Percentiles rank a stretch among this genome's conserved stretches.
Evolutionary conservation across 2,888 invertebrate genomes (phyloP).

Genomic region (Polymixis lichenea): DNA sequence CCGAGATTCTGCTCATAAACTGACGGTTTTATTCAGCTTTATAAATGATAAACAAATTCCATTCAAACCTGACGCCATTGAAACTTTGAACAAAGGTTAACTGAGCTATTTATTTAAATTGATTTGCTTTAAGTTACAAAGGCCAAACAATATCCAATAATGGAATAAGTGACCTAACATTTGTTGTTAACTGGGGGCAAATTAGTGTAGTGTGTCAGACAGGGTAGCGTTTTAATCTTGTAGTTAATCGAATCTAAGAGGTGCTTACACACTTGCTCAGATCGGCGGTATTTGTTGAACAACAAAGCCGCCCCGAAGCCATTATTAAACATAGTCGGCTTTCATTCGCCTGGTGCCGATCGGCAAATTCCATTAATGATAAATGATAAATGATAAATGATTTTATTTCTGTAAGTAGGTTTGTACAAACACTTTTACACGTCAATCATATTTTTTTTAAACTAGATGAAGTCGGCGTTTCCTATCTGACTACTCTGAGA

Average conservation of each 20-base stretch:
- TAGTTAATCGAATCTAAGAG: neutral
- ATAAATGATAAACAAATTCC: slow-evolving; percentile 36
- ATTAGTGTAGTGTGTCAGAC: slow-evolving; percentile 11
- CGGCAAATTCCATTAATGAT: neutral
- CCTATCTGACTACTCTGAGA: too few species aligned
- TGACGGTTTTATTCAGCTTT: slow-evolving; percentile 3
- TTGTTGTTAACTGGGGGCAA: neutral
- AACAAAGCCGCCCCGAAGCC: neutral
- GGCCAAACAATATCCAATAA: slow-evolving; percentile 16
- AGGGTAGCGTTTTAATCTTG: slow-evolving; percentile 17
- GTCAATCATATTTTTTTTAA: too few species aligned
- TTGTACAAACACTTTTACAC: too few species aligned
- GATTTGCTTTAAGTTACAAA: slow-evolving; percentile 4
- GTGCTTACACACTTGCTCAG: neutral
- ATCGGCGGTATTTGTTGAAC: neutral
- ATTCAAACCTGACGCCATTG: slow-evolving; percentile 19
- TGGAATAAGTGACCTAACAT: slow-evolving; percentile 14
- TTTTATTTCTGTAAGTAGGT: too few species aligned
- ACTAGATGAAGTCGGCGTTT: too few species aligned
- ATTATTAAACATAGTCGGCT: neutral
- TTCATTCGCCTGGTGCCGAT: neutral
- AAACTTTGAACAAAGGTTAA: slow-evolving; percentile 38
- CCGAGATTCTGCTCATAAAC: neutral
- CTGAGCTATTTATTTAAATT: slow-evolving; percentile 21
- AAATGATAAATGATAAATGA: too few species aligned